These are phyloP conservation scores for Ctenopoma kingsleyae DNA, from an alignment of 2,797 vertebrate genomes.

Conservation along the genomic window DNA sequence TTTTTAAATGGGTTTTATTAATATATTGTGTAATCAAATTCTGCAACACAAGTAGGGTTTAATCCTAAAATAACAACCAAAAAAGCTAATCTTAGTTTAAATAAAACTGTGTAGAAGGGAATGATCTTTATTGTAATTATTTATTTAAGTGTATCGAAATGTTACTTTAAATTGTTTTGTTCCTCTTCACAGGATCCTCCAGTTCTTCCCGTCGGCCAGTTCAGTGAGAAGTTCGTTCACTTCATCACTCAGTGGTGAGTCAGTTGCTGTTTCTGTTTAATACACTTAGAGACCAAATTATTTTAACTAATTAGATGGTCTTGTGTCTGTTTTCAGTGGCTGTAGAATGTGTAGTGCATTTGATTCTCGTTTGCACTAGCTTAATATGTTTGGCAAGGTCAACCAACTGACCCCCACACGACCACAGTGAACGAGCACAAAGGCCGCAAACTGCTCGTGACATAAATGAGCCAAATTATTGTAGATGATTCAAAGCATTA, in stretches of 20 bases:
- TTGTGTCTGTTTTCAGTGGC: conserved; percentile 13
- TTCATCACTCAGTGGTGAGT: conserved; percentile 99
- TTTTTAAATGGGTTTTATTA: too few species aligned
- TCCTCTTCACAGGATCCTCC: conserved; percentile 91
- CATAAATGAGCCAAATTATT: conserved; percentile 31
- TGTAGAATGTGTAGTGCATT: conserved; percentile 1
- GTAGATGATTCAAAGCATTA: conserved; percentile 30
- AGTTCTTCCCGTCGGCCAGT: conserved; percentile 93
- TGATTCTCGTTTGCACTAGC: conserved; percentile 8
- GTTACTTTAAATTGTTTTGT: not conserved
- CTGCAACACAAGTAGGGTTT: too few species aligned
- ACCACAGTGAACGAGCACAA: conserved; percentile 32
- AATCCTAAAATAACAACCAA: too few species aligned
- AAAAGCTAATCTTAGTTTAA: not conserved
- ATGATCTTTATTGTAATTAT: not conserved
- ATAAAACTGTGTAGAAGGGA: not conserved
- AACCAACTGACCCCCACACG: conserved; percentile 26
- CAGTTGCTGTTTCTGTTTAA: conserved; percentile 55
- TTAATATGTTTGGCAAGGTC: conserved; percentile 13
- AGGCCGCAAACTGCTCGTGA: conserved; percentile 41
- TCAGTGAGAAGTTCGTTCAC: conserved; percentile 97
- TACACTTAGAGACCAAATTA: not conserved
- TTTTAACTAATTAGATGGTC: conserved; percentile 32
- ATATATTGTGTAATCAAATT: too few species aligned
- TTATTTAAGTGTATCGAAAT: not conserved